Evolutionary conservation across 2,888 invertebrate genomes (phyloP).

Genomic region (Noctua comes): DNA sequence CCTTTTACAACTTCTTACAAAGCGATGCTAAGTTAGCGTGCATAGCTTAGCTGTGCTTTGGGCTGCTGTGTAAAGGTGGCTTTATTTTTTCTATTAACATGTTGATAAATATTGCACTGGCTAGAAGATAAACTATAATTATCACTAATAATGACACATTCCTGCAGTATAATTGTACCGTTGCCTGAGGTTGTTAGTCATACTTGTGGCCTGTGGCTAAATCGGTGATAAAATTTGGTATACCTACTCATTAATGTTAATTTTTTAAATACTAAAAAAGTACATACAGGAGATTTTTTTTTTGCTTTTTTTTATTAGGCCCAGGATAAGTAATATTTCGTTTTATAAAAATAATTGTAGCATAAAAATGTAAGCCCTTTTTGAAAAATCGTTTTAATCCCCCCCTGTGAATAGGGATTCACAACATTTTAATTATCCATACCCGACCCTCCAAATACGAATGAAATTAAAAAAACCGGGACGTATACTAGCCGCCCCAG

Average conservation of each 20-base stretch:
- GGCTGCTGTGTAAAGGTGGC: not conserved
- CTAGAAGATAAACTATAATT: slow-evolving; percentile 10
- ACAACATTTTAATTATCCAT: not conserved
- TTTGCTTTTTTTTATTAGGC: not conserved
- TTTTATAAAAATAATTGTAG: too few relatives aligned
- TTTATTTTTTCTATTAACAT: slow-evolving; percentile 25
- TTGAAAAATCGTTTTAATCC: too few relatives aligned
- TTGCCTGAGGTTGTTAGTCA: slow-evolving; percentile 20
- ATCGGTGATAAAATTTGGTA: not conserved
- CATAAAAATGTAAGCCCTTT: too few relatives aligned
- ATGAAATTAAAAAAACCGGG: too few relatives aligned
- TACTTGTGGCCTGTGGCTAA: not conserved
- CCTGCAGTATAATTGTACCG: slow-evolving; percentile 11
- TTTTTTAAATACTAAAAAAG: not conserved
- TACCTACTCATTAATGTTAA: too few relatives aligned
- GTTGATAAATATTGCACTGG: slow-evolving; percentile 36
- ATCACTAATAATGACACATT: not conserved
- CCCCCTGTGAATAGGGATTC: too few relatives aligned
- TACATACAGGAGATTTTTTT: not conserved
- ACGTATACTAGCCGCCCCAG: too few relatives aligned
- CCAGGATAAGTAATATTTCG: not conserved
- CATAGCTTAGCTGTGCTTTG: not conserved
- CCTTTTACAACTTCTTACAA: not conserved
- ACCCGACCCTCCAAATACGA: not conserved
- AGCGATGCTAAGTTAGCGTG: not conserved